Percentiles rank a stretch among this genome's conserved stretches.
phyloP scores from a whole-genome alignment of 2,113 vertebrate species.

The Carollia perspicillata region DNA sequence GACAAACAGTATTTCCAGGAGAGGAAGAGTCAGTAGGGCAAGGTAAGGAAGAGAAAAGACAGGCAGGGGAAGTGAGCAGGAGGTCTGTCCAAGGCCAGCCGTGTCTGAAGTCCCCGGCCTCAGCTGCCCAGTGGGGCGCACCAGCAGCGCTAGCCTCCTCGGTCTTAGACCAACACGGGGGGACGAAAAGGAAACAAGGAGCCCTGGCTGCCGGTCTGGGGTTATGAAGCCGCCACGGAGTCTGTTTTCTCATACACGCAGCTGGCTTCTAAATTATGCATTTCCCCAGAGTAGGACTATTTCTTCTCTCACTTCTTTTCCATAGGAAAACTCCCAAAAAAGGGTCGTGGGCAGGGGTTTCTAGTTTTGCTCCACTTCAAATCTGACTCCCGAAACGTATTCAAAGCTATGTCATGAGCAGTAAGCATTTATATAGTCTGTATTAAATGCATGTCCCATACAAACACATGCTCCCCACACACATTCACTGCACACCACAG shows the following conservation, averaged over 20 bases:
- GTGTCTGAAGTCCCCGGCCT: background rate
- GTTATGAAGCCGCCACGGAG: slow-evolving; percentile 50
- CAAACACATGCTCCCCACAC: background rate
- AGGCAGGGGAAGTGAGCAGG: background rate
- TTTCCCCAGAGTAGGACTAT: slow-evolving; percentile 62
- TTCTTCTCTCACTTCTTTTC: slow-evolving; percentile 44
- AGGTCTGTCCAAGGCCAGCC: background rate
- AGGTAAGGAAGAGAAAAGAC: background rate
- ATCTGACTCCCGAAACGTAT: background rate
- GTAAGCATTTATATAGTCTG: background rate
- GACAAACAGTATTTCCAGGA: background rate
- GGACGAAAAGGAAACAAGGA: slow-evolving; percentile 10
- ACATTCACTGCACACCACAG: background rate
- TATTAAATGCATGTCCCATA: background rate
- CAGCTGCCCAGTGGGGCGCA: background rate
- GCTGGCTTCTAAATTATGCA: slow-evolving; percentile 63
- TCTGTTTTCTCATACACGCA: slow-evolving; percentile 64
- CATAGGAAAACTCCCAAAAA: background rate
- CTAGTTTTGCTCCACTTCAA: slow-evolving; percentile 37
- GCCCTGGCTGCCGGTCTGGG: background rate
- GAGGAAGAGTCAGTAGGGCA: background rate
- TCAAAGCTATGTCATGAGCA: background rate
- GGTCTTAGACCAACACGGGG: slow-evolving; percentile 41
- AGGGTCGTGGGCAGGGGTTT: slow-evolving; percentile 25
- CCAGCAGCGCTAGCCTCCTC: background rate